Evolutionary conservation across 1,140 invertebrate species (phyloP).

Genomic region (Drosophila bocki): DNA sequence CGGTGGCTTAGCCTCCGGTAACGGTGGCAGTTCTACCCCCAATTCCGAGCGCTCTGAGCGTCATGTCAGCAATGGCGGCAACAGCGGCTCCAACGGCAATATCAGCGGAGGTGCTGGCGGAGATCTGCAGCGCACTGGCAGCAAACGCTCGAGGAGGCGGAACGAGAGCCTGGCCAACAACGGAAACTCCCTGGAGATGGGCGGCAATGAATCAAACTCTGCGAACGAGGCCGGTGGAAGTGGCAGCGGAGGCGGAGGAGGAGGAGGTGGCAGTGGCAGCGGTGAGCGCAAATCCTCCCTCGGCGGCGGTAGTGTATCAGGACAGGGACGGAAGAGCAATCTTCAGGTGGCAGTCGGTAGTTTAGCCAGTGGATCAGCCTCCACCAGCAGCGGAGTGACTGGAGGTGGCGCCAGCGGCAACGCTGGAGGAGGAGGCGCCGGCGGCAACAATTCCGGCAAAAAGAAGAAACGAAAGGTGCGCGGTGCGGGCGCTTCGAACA

Average conservation of each 20-base stretch:
- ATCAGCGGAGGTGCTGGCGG: conserved; percentile 21
- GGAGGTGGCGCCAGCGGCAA: conserved; percentile 25
- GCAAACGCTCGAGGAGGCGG: conserved; percentile 75
- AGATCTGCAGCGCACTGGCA: conserved; percentile 66
- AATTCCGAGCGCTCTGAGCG: conserved; percentile 73
- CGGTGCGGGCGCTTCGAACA: conserved; percentile 69
- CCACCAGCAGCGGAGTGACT: conserved; percentile 22
- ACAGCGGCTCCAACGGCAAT: conserved; percentile 51
- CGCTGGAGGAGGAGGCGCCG: conserved; percentile 32
- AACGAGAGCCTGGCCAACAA: conserved; percentile 71
- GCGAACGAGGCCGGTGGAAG: conserved; percentile 75
- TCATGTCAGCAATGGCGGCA: conserved; percentile 55
- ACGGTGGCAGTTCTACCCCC: conserved; percentile 68
- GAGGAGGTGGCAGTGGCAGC: conserved; percentile 16
- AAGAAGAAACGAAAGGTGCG: conserved; percentile 93
- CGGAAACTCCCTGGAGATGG: conserved; percentile 66
- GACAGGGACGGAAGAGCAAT: conserved; percentile 55
- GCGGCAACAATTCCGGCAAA: conserved; percentile 85
- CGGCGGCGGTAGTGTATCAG: conserved; percentile 22
- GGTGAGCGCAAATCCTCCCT: conserved; percentile 39
- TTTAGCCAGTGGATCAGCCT: conserved; percentile 24
- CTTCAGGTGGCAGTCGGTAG: conserved; percentile 36
- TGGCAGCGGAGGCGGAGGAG: conserved; percentile 51
- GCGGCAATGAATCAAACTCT: conserved; percentile 82
- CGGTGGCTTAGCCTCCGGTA: conserved; percentile 36